These are phyloP conservation scores for Idaea straminata DNA, from an alignment of 2,888 invertebrate genomes.

Conservation along the genomic window DNA sequence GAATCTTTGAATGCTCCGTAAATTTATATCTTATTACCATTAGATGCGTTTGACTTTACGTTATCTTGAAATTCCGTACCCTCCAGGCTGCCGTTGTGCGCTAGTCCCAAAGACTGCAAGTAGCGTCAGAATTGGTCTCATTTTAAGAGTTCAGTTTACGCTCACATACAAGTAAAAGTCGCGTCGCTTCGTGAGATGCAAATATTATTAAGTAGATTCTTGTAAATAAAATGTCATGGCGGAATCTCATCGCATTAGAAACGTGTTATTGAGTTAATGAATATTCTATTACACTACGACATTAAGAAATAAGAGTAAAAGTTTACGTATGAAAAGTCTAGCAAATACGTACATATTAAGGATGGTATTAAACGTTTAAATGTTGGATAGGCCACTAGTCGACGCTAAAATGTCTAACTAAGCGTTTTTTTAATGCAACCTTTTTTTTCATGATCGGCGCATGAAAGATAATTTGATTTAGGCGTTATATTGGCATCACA, in stretches of 20 bases:
- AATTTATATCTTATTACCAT: too few relatives aligned
- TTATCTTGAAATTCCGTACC: too few relatives aligned
- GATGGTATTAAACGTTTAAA: slow-evolving; percentile 27
- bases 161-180: too few relatives aligned
- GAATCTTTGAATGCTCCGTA: too few relatives aligned
- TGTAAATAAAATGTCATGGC: slow-evolving; percentile 20
- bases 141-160: too few relatives aligned
- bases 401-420: slow-evolving; percentile 18
- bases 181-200: neutral
- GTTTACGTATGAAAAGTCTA: slow-evolving; percentile 65
- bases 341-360: slow-evolving; percentile 45
- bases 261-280: slow-evolving; percentile 38
- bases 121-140: too few relatives aligned
- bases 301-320: slow-evolving; percentile 57
- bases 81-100: too few relatives aligned
- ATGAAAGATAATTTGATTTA: neutral
- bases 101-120: too few relatives aligned
- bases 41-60: too few relatives aligned
- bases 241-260: slow-evolving; percentile 14
- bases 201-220: neutral
- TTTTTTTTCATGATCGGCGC: neutral
- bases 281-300: slow-evolving; percentile 51
- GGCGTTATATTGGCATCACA: neutral
- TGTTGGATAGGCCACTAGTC: slow-evolving; percentile 38
- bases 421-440: slow-evolving; percentile 5